Evolutionary conservation across 2,888 invertebrate genomes (phyloP).

Genomic region (Melangyna quadrimaculata): DNA sequence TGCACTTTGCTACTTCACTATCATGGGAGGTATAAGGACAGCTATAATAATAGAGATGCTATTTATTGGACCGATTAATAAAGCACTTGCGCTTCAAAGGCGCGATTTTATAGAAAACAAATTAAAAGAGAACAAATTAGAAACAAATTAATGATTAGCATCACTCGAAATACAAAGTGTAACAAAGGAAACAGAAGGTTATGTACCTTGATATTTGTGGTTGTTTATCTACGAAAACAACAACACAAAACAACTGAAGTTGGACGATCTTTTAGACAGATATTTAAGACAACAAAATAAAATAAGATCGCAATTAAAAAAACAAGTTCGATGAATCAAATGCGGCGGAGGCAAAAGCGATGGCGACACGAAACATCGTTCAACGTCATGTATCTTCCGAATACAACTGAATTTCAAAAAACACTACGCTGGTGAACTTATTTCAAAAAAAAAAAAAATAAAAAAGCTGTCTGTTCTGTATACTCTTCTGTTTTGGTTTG

Average conservation of each 20-base stretch:
- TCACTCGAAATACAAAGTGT: background rate
- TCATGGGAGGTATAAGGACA: background rate
- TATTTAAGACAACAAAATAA: background rate
- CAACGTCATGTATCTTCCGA: conserved; percentile 64
- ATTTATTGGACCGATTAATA: conserved; percentile 29
- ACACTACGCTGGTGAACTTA: conserved; percentile 47
- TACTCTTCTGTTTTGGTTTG: background rate
- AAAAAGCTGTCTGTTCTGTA: conserved; percentile 46
- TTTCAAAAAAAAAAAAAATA: background rate
- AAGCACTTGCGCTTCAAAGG: conserved; percentile 27
- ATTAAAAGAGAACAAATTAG: background rate
- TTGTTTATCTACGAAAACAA: background rate
- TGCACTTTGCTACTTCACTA: conserved; percentile 29
- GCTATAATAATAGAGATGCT: background rate
- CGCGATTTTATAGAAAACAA: background rate
- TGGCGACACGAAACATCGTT: conserved; percentile 50
- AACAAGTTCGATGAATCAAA: background rate
- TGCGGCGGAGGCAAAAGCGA: background rate
- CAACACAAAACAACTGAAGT: background rate
- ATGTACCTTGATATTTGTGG: too few relatives aligned
- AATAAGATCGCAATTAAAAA: conserved; percentile 28
- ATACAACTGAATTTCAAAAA: conserved; percentile 39
- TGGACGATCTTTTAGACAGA: background rate
- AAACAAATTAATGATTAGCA: conserved; percentile 6
- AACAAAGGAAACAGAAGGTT: background rate